Base-by-base conservation (phyloP, 2,113 vertebrate species). In the Carassius carassius region DNA sequence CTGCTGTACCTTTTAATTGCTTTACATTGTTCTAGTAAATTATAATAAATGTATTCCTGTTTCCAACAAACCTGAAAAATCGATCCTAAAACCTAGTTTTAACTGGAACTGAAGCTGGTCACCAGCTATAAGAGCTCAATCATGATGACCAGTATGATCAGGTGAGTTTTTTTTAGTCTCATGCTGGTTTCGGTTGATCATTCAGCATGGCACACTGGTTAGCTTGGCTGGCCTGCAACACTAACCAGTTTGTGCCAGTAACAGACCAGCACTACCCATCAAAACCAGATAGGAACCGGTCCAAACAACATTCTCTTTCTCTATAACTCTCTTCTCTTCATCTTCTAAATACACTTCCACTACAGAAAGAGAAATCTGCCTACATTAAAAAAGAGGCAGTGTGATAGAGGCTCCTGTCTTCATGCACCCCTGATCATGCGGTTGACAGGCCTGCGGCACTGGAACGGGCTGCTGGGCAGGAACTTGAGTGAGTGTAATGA, bases 391-490 rank as follows among this genome's bases (percentile, higher is more conserved):
- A 86, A 74, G 82, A 47, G 21, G 23, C n/a, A 41, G 83, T n/a
- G 19, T 37, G 78, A 29, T 54, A 54, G n/a, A 29, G 63, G 79
- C 73, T 89, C 81, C 88, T 88, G 19, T 92, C 70, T 92, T 89
- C 92, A 94, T 93, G 94, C 92, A 93, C 92, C 88, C 91, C 91
- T 88, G 91, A 93, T 90, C 83, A 11, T 84, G 86, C 93, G 65
- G 91, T 86, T 95, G 95, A 96, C 96, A 96, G 94, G 91, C 85
- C 32, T 89, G 90, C 93, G 93, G 92, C 89, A 89, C 91, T 89
- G 92, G 85, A 90, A 94, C 92, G 94, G 94, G 89, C 94, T 92
- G 91, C 89, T 94, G 94, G 94, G 94, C 95, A 94, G 90, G 73
- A 88, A 91, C 91, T 90, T 93, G 93, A 87, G 90, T 90, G 72